These are phyloP conservation scores for Dolichopus griseipennis DNA, from an alignment of 2,888 invertebrate genomes.

Conservation along the genomic window DNA sequence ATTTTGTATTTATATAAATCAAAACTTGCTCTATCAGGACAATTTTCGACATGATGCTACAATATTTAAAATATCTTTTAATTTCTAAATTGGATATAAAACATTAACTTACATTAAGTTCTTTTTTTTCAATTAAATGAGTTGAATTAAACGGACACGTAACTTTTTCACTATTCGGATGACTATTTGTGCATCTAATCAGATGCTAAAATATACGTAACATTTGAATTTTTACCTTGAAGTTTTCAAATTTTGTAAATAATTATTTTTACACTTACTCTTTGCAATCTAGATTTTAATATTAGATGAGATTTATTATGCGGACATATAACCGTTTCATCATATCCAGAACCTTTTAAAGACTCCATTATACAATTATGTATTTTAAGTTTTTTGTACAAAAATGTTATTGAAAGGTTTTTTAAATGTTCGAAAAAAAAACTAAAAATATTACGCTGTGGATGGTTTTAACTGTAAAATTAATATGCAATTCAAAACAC, in stretches of 20 bases:
- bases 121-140: constrained; percentile 24
- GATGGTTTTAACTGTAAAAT: too few species aligned
- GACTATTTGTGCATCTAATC: constrained; percentile 23
- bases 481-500: too few species aligned
- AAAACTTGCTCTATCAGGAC: constrained; percentile 13
- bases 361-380: neutral
- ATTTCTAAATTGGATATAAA: neutral
- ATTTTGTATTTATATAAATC: constrained; percentile 15
- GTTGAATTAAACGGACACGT: constrained; percentile 26
- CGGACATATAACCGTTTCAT: neutral
- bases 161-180: constrained; percentile 20
- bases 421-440: too few species aligned
- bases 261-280: neutral
- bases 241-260: neutral
- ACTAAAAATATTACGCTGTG: too few species aligned
- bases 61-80: neutral
- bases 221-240: neutral
- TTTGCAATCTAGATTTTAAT: neutral
- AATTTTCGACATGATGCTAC: constrained; percentile 17
- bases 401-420: too few species aligned
- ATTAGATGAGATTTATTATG: constrained; percentile 6
- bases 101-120: constrained; percentile 21
- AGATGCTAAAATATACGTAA: constrained; percentile 20
- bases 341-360: neutral
- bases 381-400: too few species aligned